Percentiles rank a stretch among this genome's conserved stretches.
phyloP scores from a whole-genome alignment of 2,888 invertebrate genomes.

The Agrotis segetum region DNA sequence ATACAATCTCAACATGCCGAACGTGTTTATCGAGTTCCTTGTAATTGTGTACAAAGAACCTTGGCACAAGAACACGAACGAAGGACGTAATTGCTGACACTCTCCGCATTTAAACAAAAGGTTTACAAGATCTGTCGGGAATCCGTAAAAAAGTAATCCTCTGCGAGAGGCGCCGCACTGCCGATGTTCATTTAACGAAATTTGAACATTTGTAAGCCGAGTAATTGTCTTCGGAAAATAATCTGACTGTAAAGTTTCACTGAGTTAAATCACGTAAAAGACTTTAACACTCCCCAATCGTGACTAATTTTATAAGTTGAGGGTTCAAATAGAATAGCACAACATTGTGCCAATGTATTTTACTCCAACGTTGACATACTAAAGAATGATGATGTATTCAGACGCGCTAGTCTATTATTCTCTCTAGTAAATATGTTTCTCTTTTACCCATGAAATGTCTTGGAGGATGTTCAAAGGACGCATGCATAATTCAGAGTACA shows the following conservation, averaged over 20 bases:
- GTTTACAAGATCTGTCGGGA: slow-evolving; percentile 58
- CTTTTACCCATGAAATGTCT: slow-evolving; percentile 60
- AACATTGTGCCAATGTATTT: slow-evolving; percentile 31
- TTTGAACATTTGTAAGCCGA: slow-evolving; percentile 59
- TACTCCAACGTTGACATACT: slow-evolving; percentile 15
- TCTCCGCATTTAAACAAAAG: slow-evolving; percentile 66
- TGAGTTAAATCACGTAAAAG: slow-evolving; percentile 59
- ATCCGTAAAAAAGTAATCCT: slow-evolving; percentile 61
- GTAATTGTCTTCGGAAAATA: slow-evolving; percentile 66
- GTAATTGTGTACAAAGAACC: slow-evolving; percentile 59
- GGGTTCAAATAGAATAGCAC: slow-evolving; percentile 17
- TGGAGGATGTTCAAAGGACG: slow-evolving; percentile 59
- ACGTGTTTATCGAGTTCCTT: slow-evolving; percentile 58
- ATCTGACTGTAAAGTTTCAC: slow-evolving; percentile 58
- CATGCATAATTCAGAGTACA: slow-evolving; percentile 71
- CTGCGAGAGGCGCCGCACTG: slow-evolving; percentile 39
- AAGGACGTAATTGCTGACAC: slow-evolving; percentile 62
- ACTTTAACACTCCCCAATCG: slow-evolving; percentile 41
- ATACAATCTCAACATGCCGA: slow-evolving; percentile 48
- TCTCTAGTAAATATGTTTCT: slow-evolving; percentile 56
- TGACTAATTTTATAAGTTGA: slow-evolving; percentile 33
- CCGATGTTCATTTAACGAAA: slow-evolving; percentile 53
- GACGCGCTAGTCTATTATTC: slow-evolving; percentile 51
- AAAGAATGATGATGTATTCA: slow-evolving; percentile 51
- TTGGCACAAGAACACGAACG: slow-evolving; percentile 52